A percentile compares a stretch with the other conserved stretches of the same genome.
phyloP scores from a whole-genome alignment of 2,113 vertebrate species.

The Manacus vitellinus region DNA sequence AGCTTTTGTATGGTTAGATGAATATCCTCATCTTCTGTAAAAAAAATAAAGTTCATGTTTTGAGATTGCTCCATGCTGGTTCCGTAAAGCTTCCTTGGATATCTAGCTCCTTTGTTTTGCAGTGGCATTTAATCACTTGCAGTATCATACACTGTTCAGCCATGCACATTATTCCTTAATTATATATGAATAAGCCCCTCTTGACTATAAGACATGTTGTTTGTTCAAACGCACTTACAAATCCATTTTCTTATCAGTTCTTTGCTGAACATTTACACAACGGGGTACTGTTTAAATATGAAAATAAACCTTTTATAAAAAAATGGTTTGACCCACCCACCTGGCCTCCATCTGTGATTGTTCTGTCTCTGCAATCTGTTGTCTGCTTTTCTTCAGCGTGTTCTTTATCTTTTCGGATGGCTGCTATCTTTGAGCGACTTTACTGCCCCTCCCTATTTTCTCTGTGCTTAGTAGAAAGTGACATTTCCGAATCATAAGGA shows the following conservation, averaged over 20 bases:
- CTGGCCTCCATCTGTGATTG: conserved; percentile 79
- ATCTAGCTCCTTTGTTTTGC: conserved; percentile 3
- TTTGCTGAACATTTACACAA: conserved; percentile 67
- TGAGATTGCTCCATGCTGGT: neutral
- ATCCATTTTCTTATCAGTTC: conserved; percentile 67
- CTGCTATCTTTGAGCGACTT: conserved; percentile 74
- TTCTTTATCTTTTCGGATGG: conserved; percentile 83
- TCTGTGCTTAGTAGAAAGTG: conserved; percentile 54
- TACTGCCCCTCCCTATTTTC: conserved; percentile 35
- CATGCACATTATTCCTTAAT: conserved; percentile 45
- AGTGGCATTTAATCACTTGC: neutral
- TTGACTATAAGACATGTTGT: conserved; percentile 44
- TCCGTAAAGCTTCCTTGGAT: neutral
- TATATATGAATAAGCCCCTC: conserved; percentile 15
- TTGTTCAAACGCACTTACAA: conserved; percentile 62
- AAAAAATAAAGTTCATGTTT: neutral
- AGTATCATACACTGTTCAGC: conserved; percentile 17
- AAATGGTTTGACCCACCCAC: conserved; percentile 76
- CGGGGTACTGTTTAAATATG: conserved; percentile 69
- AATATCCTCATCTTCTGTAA: neutral
- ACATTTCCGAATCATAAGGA: conserved; percentile 71
- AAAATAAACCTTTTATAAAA: conserved; percentile 77
- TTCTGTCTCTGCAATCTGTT: conserved; percentile 75
- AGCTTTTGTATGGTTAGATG: neutral
- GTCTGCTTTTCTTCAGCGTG: conserved; percentile 72